A percentile compares a stretch with the other conserved stretches of the same genome.
Evolutionary conservation across 2,888 invertebrate genomes (phyloP).

Genomic region (Empis livida): DNA sequence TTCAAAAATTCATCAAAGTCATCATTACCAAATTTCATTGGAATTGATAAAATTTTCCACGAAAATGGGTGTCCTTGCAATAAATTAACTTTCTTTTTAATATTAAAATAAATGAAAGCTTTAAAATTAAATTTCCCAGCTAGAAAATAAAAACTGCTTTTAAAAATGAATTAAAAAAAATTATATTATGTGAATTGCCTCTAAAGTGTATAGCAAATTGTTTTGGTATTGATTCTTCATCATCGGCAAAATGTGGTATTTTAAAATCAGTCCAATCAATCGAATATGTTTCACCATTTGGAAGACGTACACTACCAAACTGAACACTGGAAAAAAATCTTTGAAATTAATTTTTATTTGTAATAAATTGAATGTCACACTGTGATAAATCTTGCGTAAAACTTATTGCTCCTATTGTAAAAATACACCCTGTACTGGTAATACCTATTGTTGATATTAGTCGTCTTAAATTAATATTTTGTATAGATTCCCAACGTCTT

Average conservation of each 20-base stretch:
- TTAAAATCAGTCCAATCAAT: conserved; percentile 39
- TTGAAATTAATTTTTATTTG: conserved; percentile 14
- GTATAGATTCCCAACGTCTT: conserved; percentile 34
- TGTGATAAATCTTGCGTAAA: conserved; percentile 41
- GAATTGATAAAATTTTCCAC: conserved; percentile 19
- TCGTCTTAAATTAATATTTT: conserved; percentile 22
- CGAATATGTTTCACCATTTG: conserved; percentile 31
- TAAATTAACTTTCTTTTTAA: conserved; percentile 11
- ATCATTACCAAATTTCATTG: conserved; percentile 12
- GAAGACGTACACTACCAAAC: conserved; percentile 41
- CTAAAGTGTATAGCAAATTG: conserved; percentile 38
- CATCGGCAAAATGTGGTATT: conserved; percentile 38
- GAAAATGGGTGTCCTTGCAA: conserved; percentile 25
- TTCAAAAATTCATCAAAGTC: background rate
- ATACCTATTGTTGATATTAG: conserved; percentile 32
- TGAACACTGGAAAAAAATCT: conserved; percentile 39
- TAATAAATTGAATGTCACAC: conserved; percentile 35
- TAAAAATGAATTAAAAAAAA: too few species aligned
- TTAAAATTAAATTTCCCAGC: conserved; percentile 18
- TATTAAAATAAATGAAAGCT: conserved; percentile 15
- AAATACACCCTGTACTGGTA: conserved; percentile 43
- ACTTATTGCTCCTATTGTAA: conserved; percentile 41
- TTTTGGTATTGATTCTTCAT: conserved; percentile 34
- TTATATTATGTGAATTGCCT: too few species aligned
- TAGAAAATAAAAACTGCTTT: background rate